Conservation (phyloP, 2,113 vertebrate genomes). For the Cyrtonyx montezumae region DNA sequence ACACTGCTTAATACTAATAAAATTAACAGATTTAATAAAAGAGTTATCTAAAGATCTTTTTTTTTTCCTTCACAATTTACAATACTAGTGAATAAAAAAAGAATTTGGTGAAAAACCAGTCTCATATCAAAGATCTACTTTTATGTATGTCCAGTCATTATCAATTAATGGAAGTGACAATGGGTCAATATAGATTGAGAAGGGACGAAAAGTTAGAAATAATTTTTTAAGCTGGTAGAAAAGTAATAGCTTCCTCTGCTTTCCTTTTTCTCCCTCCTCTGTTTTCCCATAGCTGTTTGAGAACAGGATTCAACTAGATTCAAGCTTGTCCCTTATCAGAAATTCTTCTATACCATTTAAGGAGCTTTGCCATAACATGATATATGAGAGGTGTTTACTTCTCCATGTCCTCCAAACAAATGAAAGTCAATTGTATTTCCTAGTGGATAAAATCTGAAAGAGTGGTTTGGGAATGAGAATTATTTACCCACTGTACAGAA, state of each 20-base stretch:
- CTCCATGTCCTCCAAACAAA: not conserved
- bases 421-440: not conserved
- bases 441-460: slow-evolving; percentile 3
- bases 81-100: not conserved
- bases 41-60: not conserved
- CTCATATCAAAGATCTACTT: rapidly evolving
- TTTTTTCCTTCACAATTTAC: not conserved
- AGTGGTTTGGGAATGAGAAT: not conserved
- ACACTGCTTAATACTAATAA: not conserved
- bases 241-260: not conserved
- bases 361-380: not conserved
- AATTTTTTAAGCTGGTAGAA: not conserved
- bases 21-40: not conserved
- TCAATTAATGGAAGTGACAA: not conserved
- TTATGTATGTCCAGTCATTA: not conserved
- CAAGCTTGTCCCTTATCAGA: not conserved
- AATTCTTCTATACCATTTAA: not conserved
- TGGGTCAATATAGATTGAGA: not conserved
- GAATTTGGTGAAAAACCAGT: not conserved
- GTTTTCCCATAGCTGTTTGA: not conserved
- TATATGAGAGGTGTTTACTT: slow-evolving; percentile 8
- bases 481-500: not conserved
- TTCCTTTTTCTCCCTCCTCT: not conserved
- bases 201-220: not conserved
- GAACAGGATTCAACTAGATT: not conserved